phyloP scores from a whole-genome alignment of 2,113 vertebrate species.

The Tychaedon coryphoeus region DNA sequence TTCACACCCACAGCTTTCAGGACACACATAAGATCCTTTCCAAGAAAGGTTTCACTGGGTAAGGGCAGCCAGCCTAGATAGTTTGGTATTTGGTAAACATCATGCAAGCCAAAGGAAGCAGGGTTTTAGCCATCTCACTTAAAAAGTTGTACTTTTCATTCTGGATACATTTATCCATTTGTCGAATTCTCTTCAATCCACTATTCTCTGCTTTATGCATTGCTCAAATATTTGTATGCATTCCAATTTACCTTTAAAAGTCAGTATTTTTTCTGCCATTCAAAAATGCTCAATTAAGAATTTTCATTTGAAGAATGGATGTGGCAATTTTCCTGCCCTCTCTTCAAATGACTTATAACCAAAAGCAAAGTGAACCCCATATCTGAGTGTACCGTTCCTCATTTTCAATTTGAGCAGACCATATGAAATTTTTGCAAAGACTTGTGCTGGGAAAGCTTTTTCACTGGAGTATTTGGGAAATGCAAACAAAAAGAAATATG shows the following conservation, averaged over 20 bases:
- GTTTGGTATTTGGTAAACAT: not conserved
- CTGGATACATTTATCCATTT: not conserved
- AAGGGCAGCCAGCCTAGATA: not conserved
- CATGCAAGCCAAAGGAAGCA: not conserved
- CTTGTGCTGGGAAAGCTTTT: not conserved
- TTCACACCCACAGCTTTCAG: not conserved
- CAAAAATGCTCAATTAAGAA: not conserved
- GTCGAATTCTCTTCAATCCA: not conserved
- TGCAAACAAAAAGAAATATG: not conserved
- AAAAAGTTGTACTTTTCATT: not conserved
- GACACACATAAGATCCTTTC: not conserved
- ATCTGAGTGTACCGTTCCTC: not conserved
- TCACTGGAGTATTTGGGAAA: not conserved
- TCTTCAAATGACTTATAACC: not conserved
- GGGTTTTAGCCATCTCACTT: not conserved
- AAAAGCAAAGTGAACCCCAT: not conserved
- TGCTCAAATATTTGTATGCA: not conserved
- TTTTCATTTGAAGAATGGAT: not conserved
- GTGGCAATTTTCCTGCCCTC: not conserved
- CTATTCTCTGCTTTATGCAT: not conserved
- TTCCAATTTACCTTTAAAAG: not conserved
- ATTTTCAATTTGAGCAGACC: not conserved
- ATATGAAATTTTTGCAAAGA: not conserved
- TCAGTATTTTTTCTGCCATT: not conserved
- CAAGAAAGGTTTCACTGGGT: not conserved